Evolutionary conservation across 2,888 invertebrate genomes (phyloP).

Genomic region (Megaustenia siamemsis): DNA sequence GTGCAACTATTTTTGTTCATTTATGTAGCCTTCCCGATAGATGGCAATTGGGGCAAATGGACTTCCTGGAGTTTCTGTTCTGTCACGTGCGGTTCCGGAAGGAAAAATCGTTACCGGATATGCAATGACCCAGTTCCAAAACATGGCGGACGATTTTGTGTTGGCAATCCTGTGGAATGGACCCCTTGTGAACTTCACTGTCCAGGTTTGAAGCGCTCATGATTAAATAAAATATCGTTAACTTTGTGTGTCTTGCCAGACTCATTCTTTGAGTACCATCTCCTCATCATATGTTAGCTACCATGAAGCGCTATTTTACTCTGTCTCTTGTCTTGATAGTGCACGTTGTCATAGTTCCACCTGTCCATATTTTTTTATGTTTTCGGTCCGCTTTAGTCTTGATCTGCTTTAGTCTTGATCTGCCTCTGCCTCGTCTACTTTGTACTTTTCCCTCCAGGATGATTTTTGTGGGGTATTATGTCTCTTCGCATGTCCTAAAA

Average conservation of each 20-base stretch:
- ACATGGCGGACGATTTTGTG: constrained; percentile 93
- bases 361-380: no score
- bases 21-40: constrained; percentile 71
- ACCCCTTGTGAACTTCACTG: constrained; percentile 64
- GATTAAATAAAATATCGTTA: not conserved
- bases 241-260: no score
- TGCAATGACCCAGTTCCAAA: constrained; percentile 93
- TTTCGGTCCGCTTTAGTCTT: no score
- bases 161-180: constrained; percentile 69
- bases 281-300: no score
- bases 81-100: constrained; percentile 88
- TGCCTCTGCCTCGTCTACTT: not conserved
- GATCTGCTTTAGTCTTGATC: no score
- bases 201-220: constrained; percentile 62
- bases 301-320: no score
- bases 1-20: not conserved
- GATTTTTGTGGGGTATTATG: no score
- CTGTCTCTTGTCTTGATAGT: no score
- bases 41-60: constrained; percentile 88
- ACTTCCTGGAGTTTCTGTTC: constrained; percentile 90
- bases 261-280: constrained; percentile 3
- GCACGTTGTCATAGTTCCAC: no score
- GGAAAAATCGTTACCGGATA: constrained; percentile 90
- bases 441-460: not conserved
- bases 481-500: no score